Conservation (phyloP, 2,888 invertebrate genomes). For the Epicampocera succincta region DNA sequence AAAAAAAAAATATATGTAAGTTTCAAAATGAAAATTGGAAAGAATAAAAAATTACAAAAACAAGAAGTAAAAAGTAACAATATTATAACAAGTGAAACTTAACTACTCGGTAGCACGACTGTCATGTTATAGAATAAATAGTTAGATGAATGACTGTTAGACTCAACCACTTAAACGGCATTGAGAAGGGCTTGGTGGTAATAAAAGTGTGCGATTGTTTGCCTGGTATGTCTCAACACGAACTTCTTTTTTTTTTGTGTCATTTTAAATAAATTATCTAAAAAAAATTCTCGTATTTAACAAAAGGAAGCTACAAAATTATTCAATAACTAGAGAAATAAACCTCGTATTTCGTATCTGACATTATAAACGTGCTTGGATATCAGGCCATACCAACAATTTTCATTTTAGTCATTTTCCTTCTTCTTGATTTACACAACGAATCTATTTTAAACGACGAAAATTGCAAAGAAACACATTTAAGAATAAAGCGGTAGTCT, state of each 20-base stretch:
- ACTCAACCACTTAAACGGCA: conserved; percentile 18
- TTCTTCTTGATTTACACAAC: no score
- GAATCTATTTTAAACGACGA: no score
- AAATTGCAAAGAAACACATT: no score
- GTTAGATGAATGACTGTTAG: conserved; percentile 20
- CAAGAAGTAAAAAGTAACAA: conserved; percentile 16
- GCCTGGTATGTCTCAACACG: conserved; percentile 60
- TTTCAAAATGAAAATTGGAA: conserved; percentile 46
- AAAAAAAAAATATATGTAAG: conserved; percentile 25
- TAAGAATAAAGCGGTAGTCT: no score
- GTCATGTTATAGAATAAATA: conserved; percentile 57
- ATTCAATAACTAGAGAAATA: conserved; percentile 39
- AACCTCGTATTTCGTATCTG: no score
- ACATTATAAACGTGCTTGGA: no score
- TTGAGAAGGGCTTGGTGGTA: neutral
- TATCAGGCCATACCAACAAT: no score
- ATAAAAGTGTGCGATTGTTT: conserved; percentile 13
- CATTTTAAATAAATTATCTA: conserved; percentile 45
- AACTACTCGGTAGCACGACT: conserved; percentile 24
- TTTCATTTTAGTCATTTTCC: no score
- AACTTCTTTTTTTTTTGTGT: conserved; percentile 56
- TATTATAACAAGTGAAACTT: conserved; percentile 25
- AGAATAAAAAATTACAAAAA: neutral
- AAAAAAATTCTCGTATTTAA: neutral
- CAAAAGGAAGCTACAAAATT: conserved; percentile 41